These are phyloP conservation scores for Mechanitis mazaeus DNA, from an alignment of 2,888 invertebrate genomes.

Conservation along the genomic window DNA sequence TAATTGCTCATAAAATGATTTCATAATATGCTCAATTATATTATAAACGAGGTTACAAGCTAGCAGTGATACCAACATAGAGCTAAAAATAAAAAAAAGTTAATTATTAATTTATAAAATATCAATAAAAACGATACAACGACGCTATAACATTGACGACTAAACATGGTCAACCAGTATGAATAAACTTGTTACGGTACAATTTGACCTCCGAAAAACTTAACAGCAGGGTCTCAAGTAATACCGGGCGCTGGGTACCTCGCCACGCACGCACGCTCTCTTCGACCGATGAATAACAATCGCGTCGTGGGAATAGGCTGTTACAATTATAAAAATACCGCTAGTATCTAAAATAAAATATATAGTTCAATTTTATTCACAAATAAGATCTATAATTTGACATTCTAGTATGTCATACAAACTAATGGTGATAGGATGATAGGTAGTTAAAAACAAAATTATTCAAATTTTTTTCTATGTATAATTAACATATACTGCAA, in stretches of 20 bases:
- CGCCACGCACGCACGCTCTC: constrained; percentile 48
- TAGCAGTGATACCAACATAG: background rate
- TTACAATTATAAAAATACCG: constrained; percentile 41
- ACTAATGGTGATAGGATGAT: too few species aligned
- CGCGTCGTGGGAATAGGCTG: constrained; percentile 62
- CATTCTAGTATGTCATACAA: too few species aligned
- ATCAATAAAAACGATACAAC: background rate
- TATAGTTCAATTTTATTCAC: too few species aligned
- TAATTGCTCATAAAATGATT: too few species aligned
- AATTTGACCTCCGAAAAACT: constrained; percentile 43
- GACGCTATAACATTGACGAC: constrained; percentile 19
- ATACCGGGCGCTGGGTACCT: constrained; percentile 28
- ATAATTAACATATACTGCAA: too few species aligned
- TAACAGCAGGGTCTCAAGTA: constrained; percentile 43
- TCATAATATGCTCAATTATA: background rate
- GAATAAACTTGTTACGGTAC: constrained; percentile 32
- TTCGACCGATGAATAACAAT: constrained; percentile 65
- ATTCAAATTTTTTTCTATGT: too few species aligned
- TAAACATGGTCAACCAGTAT: constrained; percentile 28
- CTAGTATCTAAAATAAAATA: too few species aligned
- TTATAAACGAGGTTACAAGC: background rate
- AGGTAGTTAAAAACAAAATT: too few species aligned
- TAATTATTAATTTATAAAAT: constrained; percentile 8
- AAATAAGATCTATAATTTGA: too few species aligned
- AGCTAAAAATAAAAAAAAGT: constrained; percentile 8